A percentile compares a stretch with the other conserved stretches of the same genome.
Conservation (phyloP, 2,888 invertebrate species). For the Thymelicus acteon region DNA sequence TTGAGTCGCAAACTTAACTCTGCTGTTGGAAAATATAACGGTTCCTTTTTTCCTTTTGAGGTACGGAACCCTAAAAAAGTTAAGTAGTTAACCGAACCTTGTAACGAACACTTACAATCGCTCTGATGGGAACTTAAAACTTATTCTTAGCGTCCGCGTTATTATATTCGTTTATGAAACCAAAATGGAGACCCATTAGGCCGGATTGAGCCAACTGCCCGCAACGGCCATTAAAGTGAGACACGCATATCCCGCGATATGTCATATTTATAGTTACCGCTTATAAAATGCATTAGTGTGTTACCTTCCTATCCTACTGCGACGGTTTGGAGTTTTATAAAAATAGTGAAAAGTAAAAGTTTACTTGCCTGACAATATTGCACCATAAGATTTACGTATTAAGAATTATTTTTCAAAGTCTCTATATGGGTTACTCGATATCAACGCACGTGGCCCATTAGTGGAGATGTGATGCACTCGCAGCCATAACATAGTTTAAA, state of each 20-base stretch:
- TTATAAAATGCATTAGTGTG: slow-evolving; percentile 74
- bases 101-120: not conserved
- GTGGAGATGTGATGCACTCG: slow-evolving; percentile 41
- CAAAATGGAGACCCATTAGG: slow-evolving; percentile 26
- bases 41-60: no score
- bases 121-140: no score
- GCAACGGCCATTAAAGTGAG: slow-evolving; percentile 28
- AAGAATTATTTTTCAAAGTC: slow-evolving; percentile 26
- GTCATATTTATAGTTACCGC: slow-evolving; percentile 70
- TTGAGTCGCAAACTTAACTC: no score
- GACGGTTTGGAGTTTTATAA: slow-evolving; percentile 65
- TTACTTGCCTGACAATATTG: slow-evolving; percentile 22
- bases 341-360: slow-evolving; percentile 49
- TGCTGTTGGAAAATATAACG: no score
- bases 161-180: slow-evolving; percentile 12
- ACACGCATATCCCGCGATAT: slow-evolving; percentile 57
- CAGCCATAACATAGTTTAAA: slow-evolving; percentile 41
- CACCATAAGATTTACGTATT: slow-evolving; percentile 8
- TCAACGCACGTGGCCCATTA: slow-evolving; percentile 50
- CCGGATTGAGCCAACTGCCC: slow-evolving; percentile 31
- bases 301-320: slow-evolving; percentile 61
- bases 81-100: no score
- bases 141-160: slow-evolving; percentile 8
- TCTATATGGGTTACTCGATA: slow-evolving; percentile 33
- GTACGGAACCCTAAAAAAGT: no score